Conservation (phyloP, 2,113 vertebrate species). For the Vulpes ferrilata region DNA sequence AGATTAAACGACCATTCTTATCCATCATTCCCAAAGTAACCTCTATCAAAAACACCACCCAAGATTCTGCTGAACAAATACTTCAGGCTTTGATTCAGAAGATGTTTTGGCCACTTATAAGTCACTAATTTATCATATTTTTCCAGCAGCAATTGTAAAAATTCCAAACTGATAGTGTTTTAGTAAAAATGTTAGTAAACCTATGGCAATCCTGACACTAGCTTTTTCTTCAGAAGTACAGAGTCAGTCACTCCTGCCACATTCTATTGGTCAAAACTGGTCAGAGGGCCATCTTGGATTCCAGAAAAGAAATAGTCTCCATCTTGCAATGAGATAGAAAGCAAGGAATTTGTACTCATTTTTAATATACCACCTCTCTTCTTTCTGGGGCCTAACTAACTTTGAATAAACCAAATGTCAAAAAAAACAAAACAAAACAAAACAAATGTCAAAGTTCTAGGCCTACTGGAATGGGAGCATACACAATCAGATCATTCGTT, state of each 20-base stretch:
- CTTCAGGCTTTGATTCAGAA: conserved; percentile 40
- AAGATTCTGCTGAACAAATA: background rate
- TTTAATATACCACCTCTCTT: background rate
- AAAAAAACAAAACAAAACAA: background rate
- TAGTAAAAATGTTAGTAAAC: background rate
- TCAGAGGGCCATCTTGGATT: background rate
- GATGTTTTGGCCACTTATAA: background rate
- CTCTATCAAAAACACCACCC: background rate
- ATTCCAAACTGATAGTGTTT: background rate
- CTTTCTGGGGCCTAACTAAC: background rate
- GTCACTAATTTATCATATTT: background rate
- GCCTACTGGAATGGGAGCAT: background rate
- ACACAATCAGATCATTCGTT: background rate
- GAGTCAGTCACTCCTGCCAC: no score
- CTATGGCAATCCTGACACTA: background rate
- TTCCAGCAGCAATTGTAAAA: conserved; percentile 15
- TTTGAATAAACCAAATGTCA: background rate
- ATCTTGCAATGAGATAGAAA: background rate
- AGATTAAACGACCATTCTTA: conserved; percentile 47
- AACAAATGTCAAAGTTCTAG: background rate
- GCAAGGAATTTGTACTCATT: background rate
- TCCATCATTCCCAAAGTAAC: background rate
- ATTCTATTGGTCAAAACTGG: background rate
- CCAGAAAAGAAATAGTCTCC: background rate
- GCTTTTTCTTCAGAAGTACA: background rate